phyloP scores from a whole-genome alignment of 2,888 invertebrate species.

The Merodon equestris region DNA sequence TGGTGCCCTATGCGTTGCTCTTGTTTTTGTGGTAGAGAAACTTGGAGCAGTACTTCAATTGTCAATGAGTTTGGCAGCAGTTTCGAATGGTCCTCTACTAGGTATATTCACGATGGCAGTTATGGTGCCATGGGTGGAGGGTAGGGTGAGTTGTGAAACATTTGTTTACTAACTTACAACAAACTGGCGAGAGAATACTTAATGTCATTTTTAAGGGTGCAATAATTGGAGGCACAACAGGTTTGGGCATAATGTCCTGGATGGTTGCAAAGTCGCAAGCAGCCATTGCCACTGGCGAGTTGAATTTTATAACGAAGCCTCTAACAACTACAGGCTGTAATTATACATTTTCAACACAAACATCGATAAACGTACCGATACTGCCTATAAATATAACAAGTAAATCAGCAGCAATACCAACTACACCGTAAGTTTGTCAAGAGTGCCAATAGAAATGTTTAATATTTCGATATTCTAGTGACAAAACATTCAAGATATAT shows the following conservation, averaged over 20 bases:
- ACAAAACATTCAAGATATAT: constrained; percentile 79
- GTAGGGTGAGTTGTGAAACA: constrained; percentile 78
- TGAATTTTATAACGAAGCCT: constrained; percentile 79
- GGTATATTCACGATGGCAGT: constrained; percentile 85
- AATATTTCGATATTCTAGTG: constrained; percentile 64
- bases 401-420: constrained; percentile 73
- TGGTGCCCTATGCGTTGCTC: constrained; percentile 82
- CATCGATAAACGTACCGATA: constrained; percentile 12
- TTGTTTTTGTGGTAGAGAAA: constrained; percentile 84
- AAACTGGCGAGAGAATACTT: constrained; percentile 49
- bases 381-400: constrained; percentile 75
- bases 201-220: constrained; percentile 78
- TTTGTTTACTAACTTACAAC: constrained; percentile 29
- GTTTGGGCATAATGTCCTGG: constrained; percentile 81
- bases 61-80: constrained; percentile 82
- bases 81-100: constrained; percentile 84
- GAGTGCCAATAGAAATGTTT: background rate
- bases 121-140: constrained; percentile 84
- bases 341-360: constrained; percentile 78
- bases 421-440: constrained; percentile 62
- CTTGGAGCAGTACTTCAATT: constrained; percentile 86
- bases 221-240: constrained; percentile 80
- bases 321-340: constrained; percentile 80
- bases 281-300: constrained; percentile 80
- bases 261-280: constrained; percentile 80